Percentiles rank a stretch among this genome's conserved stretches.
These are phyloP conservation scores for Drosophila pseudotakahashii DNA, from an alignment of 2,888 invertebrate genomes.

Conservation along the genomic window DNA sequence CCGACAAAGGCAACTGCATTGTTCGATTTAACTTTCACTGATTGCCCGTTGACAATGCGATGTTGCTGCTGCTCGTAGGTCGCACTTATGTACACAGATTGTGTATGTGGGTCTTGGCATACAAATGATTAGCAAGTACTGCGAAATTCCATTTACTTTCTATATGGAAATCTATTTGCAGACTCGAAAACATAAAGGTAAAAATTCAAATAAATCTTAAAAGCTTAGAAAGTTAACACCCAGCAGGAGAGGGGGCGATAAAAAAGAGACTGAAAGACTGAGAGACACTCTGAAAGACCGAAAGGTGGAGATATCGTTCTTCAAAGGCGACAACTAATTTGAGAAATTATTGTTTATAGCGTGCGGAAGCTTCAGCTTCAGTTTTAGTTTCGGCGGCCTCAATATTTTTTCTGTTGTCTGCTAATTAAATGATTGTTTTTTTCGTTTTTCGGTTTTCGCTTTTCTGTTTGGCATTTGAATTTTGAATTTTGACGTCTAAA, in stretches of 20 bases:
- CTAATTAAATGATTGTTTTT: slow-evolving; percentile 41
- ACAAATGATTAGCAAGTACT: slow-evolving; percentile 47
- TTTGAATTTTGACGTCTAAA: slow-evolving; percentile 1
- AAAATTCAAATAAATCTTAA: slow-evolving; percentile 20
- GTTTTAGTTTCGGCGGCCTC: slow-evolving; percentile 11
- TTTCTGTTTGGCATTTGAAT: neutral
- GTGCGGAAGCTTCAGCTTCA: slow-evolving; percentile 20
- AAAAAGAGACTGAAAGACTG: neutral
- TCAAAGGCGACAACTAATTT: slow-evolving; percentile 37
- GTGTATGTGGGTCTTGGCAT: slow-evolving; percentile 19
- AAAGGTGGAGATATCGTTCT: slow-evolving; percentile 8
- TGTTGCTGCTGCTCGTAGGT: slow-evolving; percentile 9
- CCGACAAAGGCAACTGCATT: slow-evolving; percentile 54
- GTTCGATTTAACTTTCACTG: slow-evolving; percentile 77
- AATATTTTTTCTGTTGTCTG: slow-evolving; percentile 21
- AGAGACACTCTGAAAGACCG: too few species aligned
- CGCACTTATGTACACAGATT: neutral
- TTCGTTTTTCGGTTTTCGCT: neutral
- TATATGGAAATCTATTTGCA: slow-evolving; percentile 50
- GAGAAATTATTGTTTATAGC: slow-evolving; percentile 38
- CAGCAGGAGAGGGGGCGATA: neutral
- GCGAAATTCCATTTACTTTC: slow-evolving; percentile 57
- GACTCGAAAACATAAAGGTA: slow-evolving; percentile 12
- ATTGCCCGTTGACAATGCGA: slow-evolving; percentile 74
- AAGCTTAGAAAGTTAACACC: slow-evolving; percentile 51